phyloP scores from a whole-genome alignment of 1,140 invertebrate genomes.

The Watersipora subatra region DNA sequence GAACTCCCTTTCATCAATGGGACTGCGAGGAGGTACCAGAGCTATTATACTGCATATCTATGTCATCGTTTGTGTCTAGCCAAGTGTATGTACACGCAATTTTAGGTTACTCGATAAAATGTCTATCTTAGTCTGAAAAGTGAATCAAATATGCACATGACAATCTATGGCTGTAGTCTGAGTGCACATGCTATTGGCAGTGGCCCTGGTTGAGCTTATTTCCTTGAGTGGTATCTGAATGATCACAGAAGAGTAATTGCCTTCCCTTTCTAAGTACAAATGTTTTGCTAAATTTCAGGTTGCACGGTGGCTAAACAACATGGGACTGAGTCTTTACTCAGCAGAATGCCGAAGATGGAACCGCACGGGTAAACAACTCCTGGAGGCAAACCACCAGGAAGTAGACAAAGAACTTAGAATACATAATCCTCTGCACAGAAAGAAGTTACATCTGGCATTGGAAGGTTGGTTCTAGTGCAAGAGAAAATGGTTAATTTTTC shows the following conservation, averaged over 20 bases:
- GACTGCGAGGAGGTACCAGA: slow-evolving; percentile 55
- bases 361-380: slow-evolving; percentile 62
- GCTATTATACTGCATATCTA: too few species aligned
- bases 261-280: too few species aligned
- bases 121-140: too few species aligned
- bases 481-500: not conserved
- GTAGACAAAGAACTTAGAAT: slow-evolving; percentile 62
- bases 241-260: too few species aligned
- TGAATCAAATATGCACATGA: too few species aligned
- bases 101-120: too few species aligned
- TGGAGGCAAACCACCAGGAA: slow-evolving; percentile 61
- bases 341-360: slow-evolving; percentile 66
- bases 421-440: slow-evolving; percentile 68
- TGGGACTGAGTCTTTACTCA: slow-evolving; percentile 72
- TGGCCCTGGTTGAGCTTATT: too few species aligned
- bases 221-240: too few species aligned
- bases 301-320: slow-evolving; percentile 68
- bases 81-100: too few species aligned
- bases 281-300: slow-evolving; percentile 45
- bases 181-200: too few species aligned
- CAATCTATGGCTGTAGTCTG: too few species aligned
- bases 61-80: too few species aligned
- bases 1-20: slow-evolving; percentile 52
- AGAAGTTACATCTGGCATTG: slow-evolving; percentile 76
- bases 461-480: not conserved